Evolutionary conservation across 1,140 invertebrate genomes (phyloP), one percentile per base, ranked within the genome.

Genomic region (Atta colombica): DNA sequence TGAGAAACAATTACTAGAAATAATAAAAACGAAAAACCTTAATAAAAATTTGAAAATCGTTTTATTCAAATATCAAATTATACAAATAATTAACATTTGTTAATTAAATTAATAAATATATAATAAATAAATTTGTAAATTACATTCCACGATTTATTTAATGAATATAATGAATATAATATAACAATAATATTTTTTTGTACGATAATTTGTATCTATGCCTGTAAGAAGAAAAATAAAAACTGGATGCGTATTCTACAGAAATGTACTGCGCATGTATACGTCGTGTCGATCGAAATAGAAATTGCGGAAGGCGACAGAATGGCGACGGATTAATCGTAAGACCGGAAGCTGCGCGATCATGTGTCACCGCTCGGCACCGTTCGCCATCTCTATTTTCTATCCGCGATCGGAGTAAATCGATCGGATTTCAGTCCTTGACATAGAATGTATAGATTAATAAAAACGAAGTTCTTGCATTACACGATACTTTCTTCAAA

Each of bases 391-490:
- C 77, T 69, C 28, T 16, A 51, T 71, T 81, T 55, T 28, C 28
- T 3, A 53, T 80, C 5, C 49, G 25, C 49, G 65, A 69, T 69
- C 16, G 12, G 3, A 63, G 45, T 14, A 18, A 7, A 81, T 81
- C n/a, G 77, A 81, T 80, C 77, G 77, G 65, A 80, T 81, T 81
- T 39, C 77, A 81, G 49, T 53, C 77, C 77, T 81, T 81, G 77
- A 81, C 77, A 81, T 71, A 81, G 77, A 39, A 39, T 39, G 35
- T 39, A 1, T 8, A 39, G 35, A 39, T 39, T 39, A 39, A 39
- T 39, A 39, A 39, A 25, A 39, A 39, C 0, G 6, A 39, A 39
- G 35, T 39, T 39, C 35, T 77, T 21, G 14, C 8, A 14, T 55
- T 69, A 55, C 28, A 35, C 18, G 12, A n/a, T 63, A 51, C 18